phyloP scores from a whole-genome alignment of 2,113 vertebrate genomes.

The Xenopus borealis region DNA sequence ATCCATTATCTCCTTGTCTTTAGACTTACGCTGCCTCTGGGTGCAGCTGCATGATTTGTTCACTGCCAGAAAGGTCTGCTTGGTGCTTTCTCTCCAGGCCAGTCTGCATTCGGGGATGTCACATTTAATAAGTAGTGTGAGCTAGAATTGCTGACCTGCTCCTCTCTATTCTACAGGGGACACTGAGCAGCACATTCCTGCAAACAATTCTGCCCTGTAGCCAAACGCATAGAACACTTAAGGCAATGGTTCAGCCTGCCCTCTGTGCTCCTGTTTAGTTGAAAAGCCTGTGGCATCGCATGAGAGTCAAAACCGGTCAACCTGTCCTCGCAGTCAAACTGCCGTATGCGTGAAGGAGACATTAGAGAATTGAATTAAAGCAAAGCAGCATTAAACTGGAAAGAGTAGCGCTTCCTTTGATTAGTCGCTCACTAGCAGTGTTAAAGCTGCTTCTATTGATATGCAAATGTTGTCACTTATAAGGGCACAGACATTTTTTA shows the following conservation, averaged over 20 bases:
- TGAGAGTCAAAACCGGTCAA: too few species aligned
- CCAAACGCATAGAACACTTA: background rate
- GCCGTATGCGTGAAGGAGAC: too few species aligned
- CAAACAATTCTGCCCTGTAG: background rate
- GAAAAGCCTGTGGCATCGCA: background rate
- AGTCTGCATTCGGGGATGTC: background rate
- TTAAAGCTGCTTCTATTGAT: too few species aligned
- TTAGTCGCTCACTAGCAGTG: too few species aligned
- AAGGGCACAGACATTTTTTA: too few species aligned
- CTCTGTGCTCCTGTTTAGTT: background rate
- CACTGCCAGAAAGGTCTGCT: background rate
- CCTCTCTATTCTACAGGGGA: background rate
- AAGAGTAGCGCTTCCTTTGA: too few species aligned
- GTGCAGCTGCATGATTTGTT: background rate
- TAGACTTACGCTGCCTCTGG: background rate
- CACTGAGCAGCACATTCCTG: background rate
- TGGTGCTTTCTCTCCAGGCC: background rate
- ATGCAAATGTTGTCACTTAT: too few species aligned
- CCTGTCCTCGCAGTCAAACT: too few species aligned
- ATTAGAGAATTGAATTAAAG: too few species aligned
- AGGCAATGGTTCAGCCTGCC: background rate
- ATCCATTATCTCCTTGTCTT: slow-evolving; percentile 1
- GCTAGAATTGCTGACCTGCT: slow-evolving; percentile 5
- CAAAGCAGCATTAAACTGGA: too few species aligned
- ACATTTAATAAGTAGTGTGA: slow-evolving; percentile 1